Evolutionary conservation across 2,113 vertebrate genomes (phyloP).

Genomic region (Chaenocephalus aceratus): DNA sequence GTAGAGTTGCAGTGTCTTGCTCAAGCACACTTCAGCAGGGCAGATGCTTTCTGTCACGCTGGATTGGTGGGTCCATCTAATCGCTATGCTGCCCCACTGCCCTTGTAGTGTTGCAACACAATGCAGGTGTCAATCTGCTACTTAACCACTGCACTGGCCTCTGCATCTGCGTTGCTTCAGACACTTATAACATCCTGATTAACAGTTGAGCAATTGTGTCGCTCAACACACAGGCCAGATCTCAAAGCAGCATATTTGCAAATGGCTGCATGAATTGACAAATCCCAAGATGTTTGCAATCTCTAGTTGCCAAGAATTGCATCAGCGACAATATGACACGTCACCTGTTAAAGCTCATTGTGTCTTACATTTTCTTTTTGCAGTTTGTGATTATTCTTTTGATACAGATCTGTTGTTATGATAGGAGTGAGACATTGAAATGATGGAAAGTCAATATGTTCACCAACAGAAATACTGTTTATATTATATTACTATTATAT

Average conservation of each 20-base stretch:
- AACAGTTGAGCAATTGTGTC: constrained; percentile 24
- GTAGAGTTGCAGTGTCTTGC: constrained; percentile 29
- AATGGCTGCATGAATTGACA: constrained; percentile 10
- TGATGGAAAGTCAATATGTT: background rate
- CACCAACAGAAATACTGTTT: background rate
- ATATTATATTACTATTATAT: background rate
- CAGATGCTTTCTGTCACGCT: constrained; percentile 39
- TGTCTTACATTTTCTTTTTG: background rate
- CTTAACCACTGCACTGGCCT: constrained; percentile 35
- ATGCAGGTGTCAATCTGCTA: constrained; percentile 43
- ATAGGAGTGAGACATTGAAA: background rate
- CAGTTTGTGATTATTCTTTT: constrained; percentile 11
- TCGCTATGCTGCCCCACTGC: constrained; percentile 38
- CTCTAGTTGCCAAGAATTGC: constrained; percentile 34
- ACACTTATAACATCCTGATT: constrained; percentile 3
- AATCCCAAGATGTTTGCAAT: background rate
- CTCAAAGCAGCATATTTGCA: constrained; percentile 41
- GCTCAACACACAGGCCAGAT: constrained; percentile 3
- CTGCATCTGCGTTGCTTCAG: constrained; percentile 16
- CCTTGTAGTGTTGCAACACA: constrained; percentile 20
- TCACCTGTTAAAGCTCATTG: constrained; percentile 39
- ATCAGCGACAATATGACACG: constrained; percentile 41
- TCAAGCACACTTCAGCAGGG: constrained; percentile 40
- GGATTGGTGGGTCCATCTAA: constrained; percentile 43
- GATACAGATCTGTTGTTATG: constrained; percentile 6